Evolutionary conservation across 2,113 vertebrate genomes (phyloP).

Genomic region (Chinchilla lanigera): DNA sequence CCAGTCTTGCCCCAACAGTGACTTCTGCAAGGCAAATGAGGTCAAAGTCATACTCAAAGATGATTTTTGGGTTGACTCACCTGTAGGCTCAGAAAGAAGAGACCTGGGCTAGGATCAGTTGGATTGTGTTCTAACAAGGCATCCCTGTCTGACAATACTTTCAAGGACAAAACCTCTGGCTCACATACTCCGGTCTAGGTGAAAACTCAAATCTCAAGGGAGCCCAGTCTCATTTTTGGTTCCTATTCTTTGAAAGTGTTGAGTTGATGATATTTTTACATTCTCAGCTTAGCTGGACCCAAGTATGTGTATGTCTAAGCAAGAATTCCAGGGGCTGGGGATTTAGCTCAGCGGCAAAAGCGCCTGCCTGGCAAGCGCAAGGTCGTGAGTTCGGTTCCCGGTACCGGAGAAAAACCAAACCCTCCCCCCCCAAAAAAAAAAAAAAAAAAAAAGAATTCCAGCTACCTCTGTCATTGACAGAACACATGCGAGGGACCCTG

Average conservation of each 20-base stretch:
- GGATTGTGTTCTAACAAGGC: background rate
- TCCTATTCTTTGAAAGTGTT: constrained; percentile 7
- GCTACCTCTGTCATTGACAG: background rate
- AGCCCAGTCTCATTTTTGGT: background rate
- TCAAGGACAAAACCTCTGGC: background rate
- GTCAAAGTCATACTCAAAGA: background rate
- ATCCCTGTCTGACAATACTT: background rate
- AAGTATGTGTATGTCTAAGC: background rate
- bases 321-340: no score
- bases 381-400: no score
- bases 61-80: background rate
- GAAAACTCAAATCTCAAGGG: background rate
- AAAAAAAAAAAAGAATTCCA: no score
- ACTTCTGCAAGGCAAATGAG: background rate
- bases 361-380: no score
- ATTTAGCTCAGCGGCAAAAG: no score
- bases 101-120: background rate
- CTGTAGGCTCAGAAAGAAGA: background rate
- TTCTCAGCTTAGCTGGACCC: background rate
- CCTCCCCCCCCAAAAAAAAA: no score
- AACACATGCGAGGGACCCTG: background rate
- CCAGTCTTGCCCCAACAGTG: background rate
- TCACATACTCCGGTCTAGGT: background rate
- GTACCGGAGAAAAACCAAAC: no score
- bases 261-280: background rate